These are phyloP conservation scores for Apodemia arnacis DNA, from an alignment of 2,888 invertebrate species.

Conservation along the genomic window DNA sequence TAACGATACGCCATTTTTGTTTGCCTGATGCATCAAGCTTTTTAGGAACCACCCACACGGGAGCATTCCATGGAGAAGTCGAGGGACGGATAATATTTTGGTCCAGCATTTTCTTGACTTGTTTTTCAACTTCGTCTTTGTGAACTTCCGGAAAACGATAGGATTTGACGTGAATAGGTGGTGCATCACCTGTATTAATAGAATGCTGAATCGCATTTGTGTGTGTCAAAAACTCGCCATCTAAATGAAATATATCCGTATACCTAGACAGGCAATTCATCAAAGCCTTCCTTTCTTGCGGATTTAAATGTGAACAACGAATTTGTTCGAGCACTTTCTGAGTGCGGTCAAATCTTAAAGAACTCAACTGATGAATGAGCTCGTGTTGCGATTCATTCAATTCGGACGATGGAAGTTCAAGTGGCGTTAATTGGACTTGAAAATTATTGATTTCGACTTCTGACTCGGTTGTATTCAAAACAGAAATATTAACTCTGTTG, in stretches of 20 bases:
- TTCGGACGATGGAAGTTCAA: not conserved
- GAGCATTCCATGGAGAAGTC: slow-evolving; percentile 42
- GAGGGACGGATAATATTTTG: slow-evolving; percentile 66
- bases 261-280: slow-evolving; percentile 21
- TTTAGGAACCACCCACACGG: slow-evolving; percentile 64
- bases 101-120: slow-evolving; percentile 38
- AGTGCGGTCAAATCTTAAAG: not conserved
- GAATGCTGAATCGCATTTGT: slow-evolving; percentile 54
- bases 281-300: slow-evolving; percentile 47
- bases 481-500: slow-evolving; percentile 57
- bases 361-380: not conserved
- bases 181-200: slow-evolving; percentile 51
- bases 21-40: slow-evolving; percentile 41
- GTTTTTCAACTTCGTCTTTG: slow-evolving; percentile 51
- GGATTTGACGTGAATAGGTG: slow-evolving; percentile 74
- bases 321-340: slow-evolving; percentile 17
- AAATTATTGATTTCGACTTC: slow-evolving; percentile 43
- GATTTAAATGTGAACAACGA: slow-evolving; percentile 24
- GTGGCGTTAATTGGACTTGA: slow-evolving; percentile 25
- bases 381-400: not conserved
- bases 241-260: not conserved
- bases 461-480: slow-evolving; percentile 60
- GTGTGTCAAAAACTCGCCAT: slow-evolving; percentile 35
- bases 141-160: slow-evolving; percentile 71
- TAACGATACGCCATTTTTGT: slow-evolving; percentile 12